Conservation (phyloP, 2,797 vertebrate genomes). For the Nyctalus aviator region DNA sequence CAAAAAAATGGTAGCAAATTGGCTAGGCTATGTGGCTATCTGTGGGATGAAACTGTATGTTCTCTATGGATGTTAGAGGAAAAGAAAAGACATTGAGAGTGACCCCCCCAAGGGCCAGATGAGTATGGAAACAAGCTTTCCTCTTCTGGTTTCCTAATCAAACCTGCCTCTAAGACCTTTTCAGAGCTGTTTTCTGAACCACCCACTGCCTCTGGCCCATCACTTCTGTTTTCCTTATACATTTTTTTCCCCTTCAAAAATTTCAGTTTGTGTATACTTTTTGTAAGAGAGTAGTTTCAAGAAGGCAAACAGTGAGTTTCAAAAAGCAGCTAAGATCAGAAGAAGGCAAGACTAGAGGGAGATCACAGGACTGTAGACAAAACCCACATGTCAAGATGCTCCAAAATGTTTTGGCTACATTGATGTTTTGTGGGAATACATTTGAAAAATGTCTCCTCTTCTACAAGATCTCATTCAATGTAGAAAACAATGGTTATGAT, state of each 20-base stretch:
- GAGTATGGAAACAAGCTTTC: neutral
- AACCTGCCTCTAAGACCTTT: neutral
- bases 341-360: neutral
- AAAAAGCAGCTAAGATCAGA: slow-evolving; percentile 37
- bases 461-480: neutral
- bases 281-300: neutral
- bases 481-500: neutral
- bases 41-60: neutral
- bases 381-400: neutral
- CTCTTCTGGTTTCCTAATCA: neutral
- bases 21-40: neutral
- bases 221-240: neutral
- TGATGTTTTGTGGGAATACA: neutral
- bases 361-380: neutral
- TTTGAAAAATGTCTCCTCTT: neutral
- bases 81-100: neutral
- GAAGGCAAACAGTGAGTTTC: neutral
- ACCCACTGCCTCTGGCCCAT: neutral
- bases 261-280: neutral
- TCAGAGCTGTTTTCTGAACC: neutral
- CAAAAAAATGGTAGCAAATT: neutral
- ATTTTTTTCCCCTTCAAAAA: neutral
- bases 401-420: neutral
- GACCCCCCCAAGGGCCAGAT: neutral
- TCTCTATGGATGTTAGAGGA: neutral